phyloP scores from a whole-genome alignment of 2,888 invertebrate genomes.

The Drosophila pegasa region DNA sequence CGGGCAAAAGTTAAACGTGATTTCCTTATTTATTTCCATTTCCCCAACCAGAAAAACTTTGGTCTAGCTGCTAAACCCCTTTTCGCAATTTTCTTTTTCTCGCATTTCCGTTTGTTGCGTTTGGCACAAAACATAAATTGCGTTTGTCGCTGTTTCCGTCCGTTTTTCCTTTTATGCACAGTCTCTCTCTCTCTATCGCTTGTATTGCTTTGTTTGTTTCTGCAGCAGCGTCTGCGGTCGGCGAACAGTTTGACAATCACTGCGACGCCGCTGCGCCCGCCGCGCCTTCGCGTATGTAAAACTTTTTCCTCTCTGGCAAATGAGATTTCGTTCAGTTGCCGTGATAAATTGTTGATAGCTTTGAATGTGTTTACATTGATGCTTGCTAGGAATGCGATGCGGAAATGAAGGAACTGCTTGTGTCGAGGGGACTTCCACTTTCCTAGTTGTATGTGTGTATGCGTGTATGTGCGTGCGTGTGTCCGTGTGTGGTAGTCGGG shows the following conservation, averaged over 20 bases:
- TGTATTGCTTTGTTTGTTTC: constrained; percentile 35
- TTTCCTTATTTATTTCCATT: constrained; percentile 74
- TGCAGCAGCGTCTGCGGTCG: constrained; percentile 22
- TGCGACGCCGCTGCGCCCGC: constrained; percentile 14
- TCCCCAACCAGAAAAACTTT: constrained; percentile 26
- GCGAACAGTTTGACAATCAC: constrained; percentile 63
- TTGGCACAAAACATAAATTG: constrained; percentile 61
- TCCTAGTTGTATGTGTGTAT: too few species aligned
- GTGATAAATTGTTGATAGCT: constrained; percentile 79
- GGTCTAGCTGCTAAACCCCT: constrained; percentile 32
- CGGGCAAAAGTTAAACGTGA: constrained; percentile 64
- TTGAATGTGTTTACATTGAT: constrained; percentile 70
- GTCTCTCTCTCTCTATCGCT: constrained; percentile 1
- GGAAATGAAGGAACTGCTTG: constrained; percentile 36
- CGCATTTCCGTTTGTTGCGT: constrained; percentile 31
- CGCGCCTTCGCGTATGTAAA: constrained; percentile 24
- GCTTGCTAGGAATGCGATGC: constrained; percentile 48
- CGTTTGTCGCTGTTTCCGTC: constrained; percentile 58
- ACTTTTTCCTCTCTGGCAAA: constrained; percentile 66
- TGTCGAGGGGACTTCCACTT: constrained; percentile 12
- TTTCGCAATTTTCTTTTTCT: constrained; percentile 25
- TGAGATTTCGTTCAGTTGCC: constrained; percentile 73
- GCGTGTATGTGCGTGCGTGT: constrained; percentile 2
- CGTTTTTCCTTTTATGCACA: constrained; percentile 16
- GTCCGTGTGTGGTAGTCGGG: constrained; percentile 3